Evolutionary conservation across 2,888 invertebrate genomes (phyloP).

Genomic region (Mesorhabditis belari): DNA sequence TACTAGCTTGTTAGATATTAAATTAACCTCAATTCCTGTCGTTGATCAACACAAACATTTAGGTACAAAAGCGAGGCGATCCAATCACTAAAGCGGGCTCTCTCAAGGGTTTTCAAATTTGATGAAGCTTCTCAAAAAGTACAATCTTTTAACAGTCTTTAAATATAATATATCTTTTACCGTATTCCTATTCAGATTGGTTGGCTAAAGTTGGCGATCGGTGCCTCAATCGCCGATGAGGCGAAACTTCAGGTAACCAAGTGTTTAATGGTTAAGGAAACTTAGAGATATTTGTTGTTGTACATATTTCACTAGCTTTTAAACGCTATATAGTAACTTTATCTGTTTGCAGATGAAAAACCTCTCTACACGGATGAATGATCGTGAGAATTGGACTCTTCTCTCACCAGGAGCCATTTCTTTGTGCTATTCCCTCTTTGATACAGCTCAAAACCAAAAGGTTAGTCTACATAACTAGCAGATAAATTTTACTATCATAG

Average conservation of each 20-base stretch:
- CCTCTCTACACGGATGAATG: neutral
- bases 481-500: no score
- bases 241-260: neutral
- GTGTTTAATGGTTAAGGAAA: neutral
- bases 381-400: neutral
- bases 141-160: no score
- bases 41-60: no score
- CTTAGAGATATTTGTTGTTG: no score
- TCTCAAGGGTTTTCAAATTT: neutral
- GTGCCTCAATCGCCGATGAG: neutral
- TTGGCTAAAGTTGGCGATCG: neutral
- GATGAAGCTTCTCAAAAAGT: no score
- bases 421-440: neutral
- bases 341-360: neutral
- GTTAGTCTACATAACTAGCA: no score
- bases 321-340: no score
- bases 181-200: neutral
- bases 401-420: neutral
- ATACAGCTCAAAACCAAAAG: neutral
- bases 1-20: no score
- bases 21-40: no score
- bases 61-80: neutral
- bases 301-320: no score
- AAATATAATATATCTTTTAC: neutral
- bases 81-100: neutral